Percentiles rank a stretch among this genome's conserved stretches.
Conservation (phyloP, 2,797 vertebrate species). For the Anguilla anguilla region DNA sequence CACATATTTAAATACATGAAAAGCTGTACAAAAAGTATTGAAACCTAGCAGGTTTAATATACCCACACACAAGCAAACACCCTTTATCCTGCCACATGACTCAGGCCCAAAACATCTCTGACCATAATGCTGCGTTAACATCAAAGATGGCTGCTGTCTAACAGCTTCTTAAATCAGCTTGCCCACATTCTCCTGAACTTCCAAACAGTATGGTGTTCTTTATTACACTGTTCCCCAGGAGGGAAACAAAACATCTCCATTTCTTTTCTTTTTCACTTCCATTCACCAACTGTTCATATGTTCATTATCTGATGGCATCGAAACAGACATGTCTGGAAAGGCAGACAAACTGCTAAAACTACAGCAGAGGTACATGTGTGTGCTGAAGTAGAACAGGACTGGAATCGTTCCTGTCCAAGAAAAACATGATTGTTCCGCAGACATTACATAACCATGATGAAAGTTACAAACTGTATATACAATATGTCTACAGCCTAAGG, state of each 20-base stretch:
- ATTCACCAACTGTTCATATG: neutral
- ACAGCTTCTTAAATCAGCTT: neutral
- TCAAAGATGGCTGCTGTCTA: neutral
- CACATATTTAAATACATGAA: too few relatives aligned
- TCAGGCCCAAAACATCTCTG: conserved; percentile 5
- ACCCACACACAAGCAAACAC: neutral
- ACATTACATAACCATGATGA: neutral
- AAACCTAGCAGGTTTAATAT: neutral
- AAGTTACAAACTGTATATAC: neutral
- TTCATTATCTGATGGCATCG: neutral
- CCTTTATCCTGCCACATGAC: neutral
- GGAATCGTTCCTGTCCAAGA: neutral
- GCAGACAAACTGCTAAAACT: neutral
- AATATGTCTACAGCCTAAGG: neutral
- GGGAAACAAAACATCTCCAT: neutral
- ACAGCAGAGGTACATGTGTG: neutral
- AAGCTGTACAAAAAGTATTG: neutral
- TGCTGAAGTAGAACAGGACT: neutral
- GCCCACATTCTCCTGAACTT: neutral
- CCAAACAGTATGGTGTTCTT: neutral
- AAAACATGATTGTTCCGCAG: neutral
- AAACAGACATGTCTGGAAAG: neutral
- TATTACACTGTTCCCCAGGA: neutral
- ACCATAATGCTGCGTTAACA: neutral
- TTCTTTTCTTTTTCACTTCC: neutral